Base-by-base conservation (phyloP, 2,113 vertebrate species). In the Ornithorhynchus anatinus region DNA sequence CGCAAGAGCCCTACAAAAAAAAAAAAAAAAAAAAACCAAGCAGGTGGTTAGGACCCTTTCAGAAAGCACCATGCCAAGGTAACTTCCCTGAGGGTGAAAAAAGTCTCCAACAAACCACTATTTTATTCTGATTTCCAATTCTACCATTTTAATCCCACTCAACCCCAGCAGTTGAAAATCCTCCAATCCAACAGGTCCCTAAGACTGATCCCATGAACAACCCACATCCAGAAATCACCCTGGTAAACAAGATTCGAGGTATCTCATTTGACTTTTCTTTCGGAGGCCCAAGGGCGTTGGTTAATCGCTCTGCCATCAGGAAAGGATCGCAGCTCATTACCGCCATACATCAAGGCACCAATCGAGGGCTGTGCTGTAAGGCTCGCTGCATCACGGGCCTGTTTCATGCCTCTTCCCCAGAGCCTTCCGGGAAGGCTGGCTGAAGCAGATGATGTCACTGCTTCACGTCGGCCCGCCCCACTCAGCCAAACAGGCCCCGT, bases 1-100 rank as follows among this genome's bases (percentile, higher is more conserved):
- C 63, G 98, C 98, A 2, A 99, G 97, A 57, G 97, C 98, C 90
- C 98, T 99, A 87, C 23, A 90, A 90, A 54, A 60, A 67, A 86
- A 80, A 84, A 71, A 82, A 70, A 72, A n/a, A n/a, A 31, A 83
- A 40, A 56, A 67, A 5, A 42, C 13, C 1, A 53, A 81, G 56
- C 62, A 8, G 16, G 86, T 58, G 64, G 58, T n/a, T 1, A 1
- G 39, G 44, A 25, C 1, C 13, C 8, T 10, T 16, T 4, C 1
- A 8, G 2, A 8, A 9, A 4, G 56, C 22, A 2, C 31, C 13
- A 0, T 1, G 12, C 5, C 68, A 10, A 3, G 1, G 25, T 40
- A 29, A 6, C 13, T 6, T 1, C 12, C 20, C 45, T 61, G 60
- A 12, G 3, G 54, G 61, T 52, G 23, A 0, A 43, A 50, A 27